These are phyloP conservation scores for Nannobrachium achirus DNA, from an alignment of 2,113 vertebrate genomes.

Conservation along the genomic window DNA sequence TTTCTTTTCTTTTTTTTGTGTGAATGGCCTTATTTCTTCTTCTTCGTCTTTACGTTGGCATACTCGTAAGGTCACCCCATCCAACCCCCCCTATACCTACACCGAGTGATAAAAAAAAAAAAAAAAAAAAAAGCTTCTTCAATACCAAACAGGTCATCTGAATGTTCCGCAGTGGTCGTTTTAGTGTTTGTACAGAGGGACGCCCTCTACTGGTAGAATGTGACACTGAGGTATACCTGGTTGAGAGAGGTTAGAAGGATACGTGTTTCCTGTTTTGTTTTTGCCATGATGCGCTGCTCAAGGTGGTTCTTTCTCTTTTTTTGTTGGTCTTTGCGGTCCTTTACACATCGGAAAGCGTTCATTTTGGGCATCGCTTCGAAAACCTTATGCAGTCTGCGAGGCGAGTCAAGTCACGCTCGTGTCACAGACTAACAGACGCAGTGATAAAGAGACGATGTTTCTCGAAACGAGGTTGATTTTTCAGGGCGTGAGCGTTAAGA, in stretches of 20 bases:
- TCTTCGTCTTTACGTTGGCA: constrained; percentile 75
- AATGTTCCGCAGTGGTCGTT: constrained; percentile 69
- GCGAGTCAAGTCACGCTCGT: no score
- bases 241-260: constrained; percentile 85
- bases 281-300: not conserved
- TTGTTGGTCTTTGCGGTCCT: no score
- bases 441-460: no score
- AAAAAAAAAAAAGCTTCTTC: no score
- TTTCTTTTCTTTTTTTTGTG: no score
- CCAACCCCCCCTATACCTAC: not conserved
- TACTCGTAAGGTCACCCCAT: constrained; percentile 40
- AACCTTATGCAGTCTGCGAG: no score
- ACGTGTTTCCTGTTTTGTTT: not conserved
- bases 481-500: no score
- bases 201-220: constrained; percentile 77
- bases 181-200: constrained; percentile 85
- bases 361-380: no score
- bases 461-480: no score
- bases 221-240: constrained; percentile 96
- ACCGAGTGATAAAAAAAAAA: constrained; percentile 74
- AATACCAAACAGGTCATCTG: constrained; percentile 79
- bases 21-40: constrained; percentile 78
- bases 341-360: no score
- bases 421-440: no score
- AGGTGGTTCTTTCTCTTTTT: constrained; percentile 18